Evolutionary conservation across 2,888 invertebrate genomes (phyloP).

Genomic region (Lottia gigantea): DNA sequence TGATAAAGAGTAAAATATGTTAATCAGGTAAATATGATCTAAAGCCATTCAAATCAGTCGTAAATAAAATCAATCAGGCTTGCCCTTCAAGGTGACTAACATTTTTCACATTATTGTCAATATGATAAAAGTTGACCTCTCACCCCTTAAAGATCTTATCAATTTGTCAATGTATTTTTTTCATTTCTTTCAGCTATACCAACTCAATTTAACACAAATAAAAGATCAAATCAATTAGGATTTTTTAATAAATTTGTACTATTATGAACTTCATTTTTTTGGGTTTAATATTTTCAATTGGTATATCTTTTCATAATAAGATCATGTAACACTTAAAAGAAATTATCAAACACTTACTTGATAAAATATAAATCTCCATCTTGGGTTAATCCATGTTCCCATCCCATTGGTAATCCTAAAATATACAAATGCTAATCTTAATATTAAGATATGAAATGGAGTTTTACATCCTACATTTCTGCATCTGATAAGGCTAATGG

Average conservation of each 20-base stretch:
- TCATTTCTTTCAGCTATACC: neutral
- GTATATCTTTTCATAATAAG: neutral
- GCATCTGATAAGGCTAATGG: too few relatives aligned
- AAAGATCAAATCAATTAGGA: neutral
- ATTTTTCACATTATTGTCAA: too few relatives aligned
- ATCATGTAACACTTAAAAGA: neutral
- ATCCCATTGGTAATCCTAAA: constrained; percentile 59
- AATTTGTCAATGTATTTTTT: too few relatives aligned
- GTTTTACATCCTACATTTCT: too few relatives aligned
- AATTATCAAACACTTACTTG: constrained; percentile 50
- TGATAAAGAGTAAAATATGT: too few relatives aligned
- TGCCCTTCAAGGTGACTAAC: too few relatives aligned
- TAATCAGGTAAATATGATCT: too few relatives aligned
- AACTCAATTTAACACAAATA: neutral
- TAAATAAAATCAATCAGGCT: too few relatives aligned
- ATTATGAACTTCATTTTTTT: neutral
- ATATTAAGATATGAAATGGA: too few relatives aligned
- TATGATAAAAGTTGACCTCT: too few relatives aligned
- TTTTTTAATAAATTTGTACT: neutral
- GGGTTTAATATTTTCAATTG: neutral
- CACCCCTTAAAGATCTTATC: too few relatives aligned
- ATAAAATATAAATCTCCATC: constrained; percentile 61
- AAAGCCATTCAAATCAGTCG: too few relatives aligned
- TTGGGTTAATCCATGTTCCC: constrained; percentile 61
- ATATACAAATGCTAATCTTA: constrained; percentile 7